Percentiles rank a stretch among this genome's conserved stretches.
These are phyloP conservation scores for Rhopalosiphum padi DNA, from an alignment of 1,140 invertebrate genomes.

Conservation along the genomic window DNA sequence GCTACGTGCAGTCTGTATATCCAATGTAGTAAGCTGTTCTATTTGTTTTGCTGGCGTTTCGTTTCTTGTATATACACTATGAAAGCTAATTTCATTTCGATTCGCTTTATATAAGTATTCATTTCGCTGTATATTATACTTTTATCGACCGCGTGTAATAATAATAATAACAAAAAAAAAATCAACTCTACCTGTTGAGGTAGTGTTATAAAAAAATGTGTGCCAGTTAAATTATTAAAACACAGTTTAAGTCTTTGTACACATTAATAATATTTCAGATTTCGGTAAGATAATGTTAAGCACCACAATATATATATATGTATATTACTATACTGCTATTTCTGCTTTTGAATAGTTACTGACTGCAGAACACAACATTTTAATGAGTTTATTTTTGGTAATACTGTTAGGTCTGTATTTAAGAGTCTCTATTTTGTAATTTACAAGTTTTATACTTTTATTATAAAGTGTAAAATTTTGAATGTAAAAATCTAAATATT, in stretches of 20 bases:
- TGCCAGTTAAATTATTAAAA: neutral
- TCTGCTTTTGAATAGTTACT: too few relatives aligned
- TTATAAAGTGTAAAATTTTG: neutral
- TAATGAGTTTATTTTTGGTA: neutral
- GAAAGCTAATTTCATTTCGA: neutral
- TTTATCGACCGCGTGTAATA: neutral
- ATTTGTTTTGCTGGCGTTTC: constrained; percentile 8
- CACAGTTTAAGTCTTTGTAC: neutral
- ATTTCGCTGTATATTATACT: neutral
- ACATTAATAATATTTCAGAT: neutral
- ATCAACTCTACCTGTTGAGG: neutral
- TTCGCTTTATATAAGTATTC: neutral
- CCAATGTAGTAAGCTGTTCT: neutral
- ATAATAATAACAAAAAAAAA: neutral
- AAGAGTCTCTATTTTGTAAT: neutral
- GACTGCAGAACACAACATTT: neutral
- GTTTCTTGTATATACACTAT: neutral
- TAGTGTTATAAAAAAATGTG: neutral
- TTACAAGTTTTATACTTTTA: neutral
- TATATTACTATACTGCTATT: neutral
- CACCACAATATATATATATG: neutral
- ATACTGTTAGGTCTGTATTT: neutral
- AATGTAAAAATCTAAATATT: neutral
- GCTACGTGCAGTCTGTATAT: neutral
- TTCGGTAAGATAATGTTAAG: neutral